Base-by-base conservation (phyloP, 1,140 invertebrate genomes). In the Pomacea maculata region DNA sequence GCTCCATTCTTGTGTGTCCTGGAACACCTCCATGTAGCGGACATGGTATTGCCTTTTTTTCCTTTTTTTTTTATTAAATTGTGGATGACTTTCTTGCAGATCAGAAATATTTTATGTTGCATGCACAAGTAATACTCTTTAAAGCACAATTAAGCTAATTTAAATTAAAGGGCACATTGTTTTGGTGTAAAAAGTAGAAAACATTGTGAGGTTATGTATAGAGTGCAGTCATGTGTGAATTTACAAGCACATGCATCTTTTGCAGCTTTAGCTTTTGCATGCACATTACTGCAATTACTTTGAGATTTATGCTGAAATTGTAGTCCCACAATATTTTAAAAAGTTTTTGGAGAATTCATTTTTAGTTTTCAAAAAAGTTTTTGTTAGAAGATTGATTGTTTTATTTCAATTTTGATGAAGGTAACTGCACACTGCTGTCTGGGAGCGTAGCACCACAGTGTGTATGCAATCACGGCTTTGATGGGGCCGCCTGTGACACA, bases 401-500 rank as follows among this genome's bases (percentile, higher is more conserved):
- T 61, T 17, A 14, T 9, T 14, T 57, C 14, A 17, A 61, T 61
- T 61, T 9, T 3, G 15, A 14, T 78, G 0, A 52, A 88, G 86
- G 86, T 84, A 84, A 83, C 65, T 88, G 88, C 81, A 68, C 83
- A 0, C 64, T 88, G 9, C 68, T 83, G 29, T 19, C 73, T 29
- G 83, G 82, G 29, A 81, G 82, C 21, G 45, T 72, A 29, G 84
- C 85, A 11, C 88, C 88, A 55, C 68, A 70, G 0, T 88, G 88
- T 82, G 71, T 80, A 6, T 88, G 88, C 85, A 75, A 86, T 72
- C 88, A 88, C 85, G 88, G 88, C 61, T 87, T 88, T 84, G 83
- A 74, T 72, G 84, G 85, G 0, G 64, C 78, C 7, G 84, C 84
- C 15, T 88, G 88, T 82, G 83, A 84, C 68, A 67, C 29, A 11